Conservation (phyloP, 2,888 invertebrate species). For the Panopea generosa region DNA sequence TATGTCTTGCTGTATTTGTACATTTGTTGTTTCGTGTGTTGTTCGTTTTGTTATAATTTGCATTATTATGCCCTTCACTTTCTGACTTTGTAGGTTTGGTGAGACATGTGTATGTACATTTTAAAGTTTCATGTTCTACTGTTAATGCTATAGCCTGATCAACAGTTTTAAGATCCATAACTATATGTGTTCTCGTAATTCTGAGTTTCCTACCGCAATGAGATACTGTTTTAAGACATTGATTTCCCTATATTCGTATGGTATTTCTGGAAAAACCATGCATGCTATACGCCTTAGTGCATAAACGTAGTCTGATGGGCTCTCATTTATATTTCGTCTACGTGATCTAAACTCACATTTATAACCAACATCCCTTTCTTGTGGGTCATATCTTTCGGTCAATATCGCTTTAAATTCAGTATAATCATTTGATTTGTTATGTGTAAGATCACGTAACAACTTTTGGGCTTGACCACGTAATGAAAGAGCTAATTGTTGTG, state of each 20-base stretch:
- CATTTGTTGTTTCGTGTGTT: neutral
- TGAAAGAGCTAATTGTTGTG: neutral
- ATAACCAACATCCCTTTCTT: conserved; percentile 1
- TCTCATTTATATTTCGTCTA: conserved; percentile 1
- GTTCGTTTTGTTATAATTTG: neutral
- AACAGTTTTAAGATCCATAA: conserved; percentile 3
- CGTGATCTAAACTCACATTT: conserved; percentile 5
- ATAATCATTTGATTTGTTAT: neutral
- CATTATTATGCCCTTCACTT: neutral
- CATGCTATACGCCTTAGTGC: too few species aligned
- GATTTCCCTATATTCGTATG: conserved; percentile 7
- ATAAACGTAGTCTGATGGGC: neutral
- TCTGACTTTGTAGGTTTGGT: conserved; percentile 2
- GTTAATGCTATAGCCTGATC: conserved; percentile 6
- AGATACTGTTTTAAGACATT: conserved; percentile 5
- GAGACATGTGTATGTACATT: neutral
- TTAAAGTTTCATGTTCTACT: conserved; percentile 11
- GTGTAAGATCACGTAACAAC: conserved; percentile 2
- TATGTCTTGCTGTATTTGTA: neutral
- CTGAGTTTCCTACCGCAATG: neutral
- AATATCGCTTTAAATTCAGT: neutral
- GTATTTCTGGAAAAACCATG: neutral
- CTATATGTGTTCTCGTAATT: conserved; percentile 5
- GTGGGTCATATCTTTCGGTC: conserved; percentile 1
- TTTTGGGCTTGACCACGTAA: conserved; percentile 11